A percentile compares a stretch with the other conserved stretches of the same genome.
Conservation (phyloP, 2,888 invertebrate species). For the Tiphia femorata region DNA sequence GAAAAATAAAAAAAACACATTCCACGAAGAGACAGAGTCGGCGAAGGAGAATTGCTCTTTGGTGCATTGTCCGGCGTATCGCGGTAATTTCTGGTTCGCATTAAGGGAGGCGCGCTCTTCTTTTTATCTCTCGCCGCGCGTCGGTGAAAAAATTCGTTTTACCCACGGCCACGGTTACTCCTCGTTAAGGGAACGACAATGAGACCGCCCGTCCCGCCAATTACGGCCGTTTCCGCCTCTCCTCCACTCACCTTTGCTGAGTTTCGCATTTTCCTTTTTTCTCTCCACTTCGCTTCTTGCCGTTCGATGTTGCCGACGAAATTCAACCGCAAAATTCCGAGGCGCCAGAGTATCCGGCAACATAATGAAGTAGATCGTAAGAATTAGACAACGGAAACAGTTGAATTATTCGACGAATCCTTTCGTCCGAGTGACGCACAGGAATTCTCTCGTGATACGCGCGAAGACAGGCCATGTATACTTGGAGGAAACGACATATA, state of each 20-base stretch:
- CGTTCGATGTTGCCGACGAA: no score
- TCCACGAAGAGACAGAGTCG: conserved; percentile 11
- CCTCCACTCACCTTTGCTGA: conserved; percentile 12
- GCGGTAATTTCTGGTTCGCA: conserved; percentile 14
- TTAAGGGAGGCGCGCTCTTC: conserved; percentile 21
- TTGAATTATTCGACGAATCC: no score
- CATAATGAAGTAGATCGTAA: no score
- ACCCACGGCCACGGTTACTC: conserved; percentile 18
- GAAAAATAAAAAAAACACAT: background rate
- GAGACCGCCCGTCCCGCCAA: conserved; percentile 37
- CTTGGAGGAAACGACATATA: conserved; percentile 31
- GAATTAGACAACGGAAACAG: no score
- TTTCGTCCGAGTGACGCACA: no score
- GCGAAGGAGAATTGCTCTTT: conserved; percentile 24
- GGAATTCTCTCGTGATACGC: no score
- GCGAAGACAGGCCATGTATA: conserved; percentile 20
- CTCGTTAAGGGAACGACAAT: conserved; percentile 36
- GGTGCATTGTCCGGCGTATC: conserved; percentile 21
- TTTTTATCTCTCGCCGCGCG: conserved; percentile 10
- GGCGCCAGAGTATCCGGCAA: no score
- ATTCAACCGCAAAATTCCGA: no score
- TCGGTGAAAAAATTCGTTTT: conserved; percentile 22
- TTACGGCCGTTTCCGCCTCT: conserved; percentile 22
- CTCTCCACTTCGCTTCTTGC: no score
- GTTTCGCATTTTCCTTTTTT: background rate